phyloP scores from a whole-genome alignment of 2,797 vertebrate genomes.

The Cossypha polioptera region DNA sequence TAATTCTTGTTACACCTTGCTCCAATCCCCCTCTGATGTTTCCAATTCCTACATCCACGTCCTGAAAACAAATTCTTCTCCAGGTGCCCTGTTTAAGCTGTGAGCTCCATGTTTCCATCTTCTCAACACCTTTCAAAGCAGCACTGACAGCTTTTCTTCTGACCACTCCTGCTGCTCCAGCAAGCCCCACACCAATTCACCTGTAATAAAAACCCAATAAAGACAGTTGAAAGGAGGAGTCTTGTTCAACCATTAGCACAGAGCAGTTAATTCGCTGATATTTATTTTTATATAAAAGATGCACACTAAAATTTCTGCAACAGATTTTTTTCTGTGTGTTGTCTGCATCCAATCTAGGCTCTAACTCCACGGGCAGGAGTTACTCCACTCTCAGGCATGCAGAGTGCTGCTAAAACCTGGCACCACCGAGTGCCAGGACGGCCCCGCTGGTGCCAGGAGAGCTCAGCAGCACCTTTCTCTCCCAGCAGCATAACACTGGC shows the following conservation, averaged over 20 bases:
- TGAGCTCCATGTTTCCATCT: not conserved
- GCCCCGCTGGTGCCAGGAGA: not conserved
- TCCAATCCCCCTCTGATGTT: not conserved
- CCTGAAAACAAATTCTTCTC: not conserved
- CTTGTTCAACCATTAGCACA: not conserved
- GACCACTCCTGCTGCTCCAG: not conserved
- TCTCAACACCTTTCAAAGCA: not conserved
- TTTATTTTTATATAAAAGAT: not conserved
- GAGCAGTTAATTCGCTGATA: not conserved
- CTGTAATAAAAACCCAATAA: not conserved
- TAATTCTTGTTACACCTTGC: not conserved
- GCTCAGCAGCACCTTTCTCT: slow-evolving; percentile 45
- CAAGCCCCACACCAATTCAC: not conserved
- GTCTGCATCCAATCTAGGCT: slow-evolving; percentile 73
- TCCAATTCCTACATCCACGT: not conserved
- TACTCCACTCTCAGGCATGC: slow-evolving; percentile 74
- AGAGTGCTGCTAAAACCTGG: slow-evolving; percentile 48
- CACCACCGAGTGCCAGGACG: slow-evolving; percentile 41
- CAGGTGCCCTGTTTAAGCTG: accelerated
- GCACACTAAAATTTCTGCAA: not conserved
- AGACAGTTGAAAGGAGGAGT: not conserved
- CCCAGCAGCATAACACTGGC: slow-evolving; percentile 76
- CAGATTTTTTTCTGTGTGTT: not conserved
- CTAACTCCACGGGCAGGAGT: slow-evolving; percentile 54
- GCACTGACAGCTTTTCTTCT: not conserved